These are phyloP conservation scores for Leptopilina myrica DNA, from an alignment of 2,888 invertebrate genomes.

Conservation along the genomic window DNA sequence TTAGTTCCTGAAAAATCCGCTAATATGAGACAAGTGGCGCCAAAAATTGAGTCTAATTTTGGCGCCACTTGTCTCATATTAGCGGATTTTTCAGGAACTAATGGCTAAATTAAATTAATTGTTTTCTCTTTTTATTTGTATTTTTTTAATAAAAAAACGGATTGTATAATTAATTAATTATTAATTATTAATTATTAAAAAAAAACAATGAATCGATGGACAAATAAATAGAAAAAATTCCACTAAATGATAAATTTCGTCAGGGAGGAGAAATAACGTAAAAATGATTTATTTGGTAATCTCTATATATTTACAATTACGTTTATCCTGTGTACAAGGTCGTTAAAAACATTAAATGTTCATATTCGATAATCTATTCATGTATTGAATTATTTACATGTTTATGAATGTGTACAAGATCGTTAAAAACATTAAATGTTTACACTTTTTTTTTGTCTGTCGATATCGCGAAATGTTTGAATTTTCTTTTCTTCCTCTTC, in stretches of 20 bases:
- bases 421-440: constrained; percentile 75
- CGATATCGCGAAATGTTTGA: constrained; percentile 58
- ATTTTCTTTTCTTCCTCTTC: constrained; percentile 31
- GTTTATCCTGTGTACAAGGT: constrained; percentile 75
- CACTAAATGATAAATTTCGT: no score
- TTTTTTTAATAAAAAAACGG: no score
- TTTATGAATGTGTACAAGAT: constrained; percentile 74
- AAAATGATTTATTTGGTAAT: constrained; percentile 65
- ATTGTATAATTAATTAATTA: no score
- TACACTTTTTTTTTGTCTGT: constrained; percentile 61
- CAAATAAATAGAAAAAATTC: background rate
- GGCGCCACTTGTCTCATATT: no score
- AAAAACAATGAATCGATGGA: background rate
- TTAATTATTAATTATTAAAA: no score
- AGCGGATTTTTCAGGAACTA: no score
- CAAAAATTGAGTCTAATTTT: no score
- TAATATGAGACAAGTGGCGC: no score
- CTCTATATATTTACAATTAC: constrained; percentile 75
- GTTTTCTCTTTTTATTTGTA: no score
- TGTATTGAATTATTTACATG: constrained; percentile 70
- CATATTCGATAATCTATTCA: constrained; percentile 73
- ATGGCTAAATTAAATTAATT: no score
- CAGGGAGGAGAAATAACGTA: background rate
- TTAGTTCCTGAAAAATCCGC: no score
- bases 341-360: constrained; percentile 76